Conservation (phyloP, 2,888 invertebrate species). For the Rambutsinella grinnellia region DNA sequence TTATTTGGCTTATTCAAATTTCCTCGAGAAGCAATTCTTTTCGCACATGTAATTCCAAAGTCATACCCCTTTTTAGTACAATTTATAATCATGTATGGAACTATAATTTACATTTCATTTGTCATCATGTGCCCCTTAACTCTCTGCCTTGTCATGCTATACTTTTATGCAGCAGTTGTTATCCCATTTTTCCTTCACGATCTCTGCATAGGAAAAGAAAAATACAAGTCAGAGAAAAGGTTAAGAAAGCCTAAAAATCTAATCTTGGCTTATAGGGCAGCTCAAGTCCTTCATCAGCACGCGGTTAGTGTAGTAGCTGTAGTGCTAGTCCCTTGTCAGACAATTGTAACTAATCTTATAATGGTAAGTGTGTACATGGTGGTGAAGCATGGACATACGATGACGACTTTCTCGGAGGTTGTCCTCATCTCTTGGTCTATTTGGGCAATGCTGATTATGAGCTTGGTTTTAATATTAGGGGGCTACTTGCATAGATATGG, state of each 20-base stretch:
- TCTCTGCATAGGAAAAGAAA: too few relatives aligned
- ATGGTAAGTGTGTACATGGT: neutral
- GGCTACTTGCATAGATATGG: conserved; percentile 12
- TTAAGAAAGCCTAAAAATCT: neutral
- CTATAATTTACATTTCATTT: too few relatives aligned
- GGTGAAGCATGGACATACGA: neutral
- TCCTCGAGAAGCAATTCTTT: too few relatives aligned
- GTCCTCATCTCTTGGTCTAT: neutral
- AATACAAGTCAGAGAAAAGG: too few relatives aligned
- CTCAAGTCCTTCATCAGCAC: conserved; percentile 9
- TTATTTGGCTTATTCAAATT: too few relatives aligned
- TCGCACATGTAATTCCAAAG: too few relatives aligned
- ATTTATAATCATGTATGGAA: too few relatives aligned
- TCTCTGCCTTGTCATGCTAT: too few relatives aligned
- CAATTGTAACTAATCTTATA: neutral
- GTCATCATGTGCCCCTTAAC: too few relatives aligned
- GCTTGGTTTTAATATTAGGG: neutral
- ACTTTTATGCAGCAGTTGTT: too few relatives aligned
- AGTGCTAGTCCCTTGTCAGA: conserved; percentile 8
- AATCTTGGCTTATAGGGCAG: neutral
- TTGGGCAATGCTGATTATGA: neutral
- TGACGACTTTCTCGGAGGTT: neutral
- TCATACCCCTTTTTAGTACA: too few relatives aligned
- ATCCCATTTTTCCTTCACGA: too few relatives aligned
- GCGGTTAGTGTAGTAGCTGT: neutral